Evolutionary conservation across 2,888 invertebrate species (phyloP).

Genomic region (Mechanitis mazaeus): DNA sequence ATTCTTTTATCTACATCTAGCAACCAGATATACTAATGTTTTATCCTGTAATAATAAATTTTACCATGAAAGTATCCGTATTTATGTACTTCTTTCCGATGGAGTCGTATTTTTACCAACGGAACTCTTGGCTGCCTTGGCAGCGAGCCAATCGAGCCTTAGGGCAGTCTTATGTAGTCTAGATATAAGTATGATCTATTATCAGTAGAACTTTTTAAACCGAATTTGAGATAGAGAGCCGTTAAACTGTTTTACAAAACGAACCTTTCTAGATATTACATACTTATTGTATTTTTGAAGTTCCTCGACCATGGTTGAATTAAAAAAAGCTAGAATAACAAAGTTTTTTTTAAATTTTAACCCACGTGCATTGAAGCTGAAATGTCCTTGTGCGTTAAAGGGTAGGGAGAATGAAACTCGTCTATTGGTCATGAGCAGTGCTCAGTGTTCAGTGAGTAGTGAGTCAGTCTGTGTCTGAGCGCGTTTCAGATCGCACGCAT

Average conservation of each 20-base stretch:
- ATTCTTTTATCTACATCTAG: no score
- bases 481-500: slow-evolving; percentile 8
- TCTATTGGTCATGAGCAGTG: background rate
- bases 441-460: background rate
- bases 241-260: background rate
- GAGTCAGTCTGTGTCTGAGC: slow-evolving; percentile 13
- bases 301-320: no score
- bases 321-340: no score
- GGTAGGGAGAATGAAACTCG: slow-evolving; percentile 1
- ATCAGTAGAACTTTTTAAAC: slow-evolving; percentile 32
- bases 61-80: slow-evolving; percentile 22
- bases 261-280: no score
- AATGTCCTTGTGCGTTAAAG: slow-evolving; percentile 4
- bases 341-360: no score
- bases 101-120: slow-evolving; percentile 35
- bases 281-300: no score
- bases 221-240: slow-evolving; percentile 11
- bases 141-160: slow-evolving; percentile 42
- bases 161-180: slow-evolving; percentile 43
- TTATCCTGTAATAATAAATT: slow-evolving; percentile 11
- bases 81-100: slow-evolving; percentile 42
- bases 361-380: background rate
- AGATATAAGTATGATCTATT: slow-evolving; percentile 38
- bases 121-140: slow-evolving; percentile 40
- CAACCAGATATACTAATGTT: no score